A percentile compares a stretch with the other conserved stretches of the same genome.
These are phyloP conservation scores for Berghia stephanieae DNA, from an alignment of 1,140 invertebrate genomes.

Conservation along the genomic window DNA sequence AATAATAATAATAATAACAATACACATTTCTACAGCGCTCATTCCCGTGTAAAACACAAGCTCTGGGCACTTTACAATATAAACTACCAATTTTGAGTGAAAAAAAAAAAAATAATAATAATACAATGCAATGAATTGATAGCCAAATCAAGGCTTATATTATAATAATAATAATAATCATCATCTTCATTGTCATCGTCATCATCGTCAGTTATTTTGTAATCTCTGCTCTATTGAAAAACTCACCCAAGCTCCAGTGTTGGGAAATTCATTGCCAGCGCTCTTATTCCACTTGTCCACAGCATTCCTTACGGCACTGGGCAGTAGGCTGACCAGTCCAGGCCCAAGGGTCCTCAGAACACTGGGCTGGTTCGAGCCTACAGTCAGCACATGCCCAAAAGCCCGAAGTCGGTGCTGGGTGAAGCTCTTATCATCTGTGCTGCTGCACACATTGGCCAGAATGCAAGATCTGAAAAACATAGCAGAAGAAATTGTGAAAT, in stretches of 20 bases:
- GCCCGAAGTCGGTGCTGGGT: slow-evolving; percentile 63
- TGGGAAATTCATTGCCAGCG: slow-evolving; percentile 69
- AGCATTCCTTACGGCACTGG: slow-evolving; percentile 70
- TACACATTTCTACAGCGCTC: too few relatives aligned
- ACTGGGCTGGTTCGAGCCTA: slow-evolving; percentile 71
- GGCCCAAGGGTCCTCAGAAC: slow-evolving; percentile 69
- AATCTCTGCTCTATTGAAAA: neutral
- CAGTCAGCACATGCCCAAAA: slow-evolving; percentile 70
- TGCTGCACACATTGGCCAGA: slow-evolving; percentile 68
- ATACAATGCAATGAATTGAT: too few relatives aligned
- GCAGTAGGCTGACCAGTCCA: slow-evolving; percentile 71
- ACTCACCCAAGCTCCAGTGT: slow-evolving; percentile 65
- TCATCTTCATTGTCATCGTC: too few relatives aligned
- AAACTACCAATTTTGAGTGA: too few relatives aligned
- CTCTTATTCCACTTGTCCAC: slow-evolving; percentile 75
- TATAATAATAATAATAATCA: too few relatives aligned
- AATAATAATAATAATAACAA: too few relatives aligned
- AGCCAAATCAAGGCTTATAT: too few relatives aligned
- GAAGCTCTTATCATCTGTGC: slow-evolving; percentile 47
- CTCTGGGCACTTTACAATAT: too few relatives aligned
- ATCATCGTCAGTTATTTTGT: neutral
- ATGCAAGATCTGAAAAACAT: slow-evolving; percentile 60
- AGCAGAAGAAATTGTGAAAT: neutral
- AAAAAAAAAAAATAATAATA: too few relatives aligned
- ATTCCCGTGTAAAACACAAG: too few relatives aligned